A percentile compares a stretch with the other conserved stretches of the same genome.
Conservation (phyloP, 2,888 invertebrate genomes). For the Onthophagus sagittarius region DNA sequence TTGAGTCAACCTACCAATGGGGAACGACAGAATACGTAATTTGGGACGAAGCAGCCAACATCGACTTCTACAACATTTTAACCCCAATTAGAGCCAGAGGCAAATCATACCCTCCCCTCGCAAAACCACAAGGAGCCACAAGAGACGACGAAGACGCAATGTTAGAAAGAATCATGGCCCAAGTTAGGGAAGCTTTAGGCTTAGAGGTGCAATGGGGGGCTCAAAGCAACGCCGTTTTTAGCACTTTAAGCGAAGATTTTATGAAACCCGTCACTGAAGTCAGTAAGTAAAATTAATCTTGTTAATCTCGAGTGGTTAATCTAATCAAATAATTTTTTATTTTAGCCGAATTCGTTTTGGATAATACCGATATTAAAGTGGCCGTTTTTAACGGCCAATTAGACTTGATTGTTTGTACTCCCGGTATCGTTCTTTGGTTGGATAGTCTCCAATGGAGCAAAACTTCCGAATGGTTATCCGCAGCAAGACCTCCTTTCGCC, state of each 20-base stretch:
- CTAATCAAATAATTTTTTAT: slow-evolving; percentile 8
- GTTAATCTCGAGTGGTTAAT: not conserved
- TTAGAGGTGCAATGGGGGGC: slow-evolving; percentile 69
- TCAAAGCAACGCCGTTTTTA: slow-evolving; percentile 59
- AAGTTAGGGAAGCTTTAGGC: slow-evolving; percentile 61
- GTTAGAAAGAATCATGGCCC: slow-evolving; percentile 62
- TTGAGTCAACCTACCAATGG: slow-evolving; percentile 51
- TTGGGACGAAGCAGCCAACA: slow-evolving; percentile 56
- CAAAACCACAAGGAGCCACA: slow-evolving; percentile 14
- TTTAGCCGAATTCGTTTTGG: slow-evolving; percentile 65
- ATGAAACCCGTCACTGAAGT: slow-evolving; percentile 73
- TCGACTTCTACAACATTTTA: slow-evolving; percentile 82
- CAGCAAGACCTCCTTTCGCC: slow-evolving; percentile 56
- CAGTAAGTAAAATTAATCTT: slow-evolving; percentile 56
- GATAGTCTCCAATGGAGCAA: slow-evolving; percentile 64
- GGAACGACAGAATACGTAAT: slow-evolving; percentile 61
- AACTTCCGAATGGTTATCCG: slow-evolving; percentile 55
- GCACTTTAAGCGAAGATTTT: slow-evolving; percentile 61
- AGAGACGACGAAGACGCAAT: slow-evolving; percentile 40
- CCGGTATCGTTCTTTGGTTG: slow-evolving; percentile 63
- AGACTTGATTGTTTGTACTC: slow-evolving; percentile 79
- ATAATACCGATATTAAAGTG: slow-evolving; percentile 63
- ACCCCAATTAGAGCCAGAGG: slow-evolving; percentile 43
- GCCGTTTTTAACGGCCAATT: slow-evolving; percentile 74
- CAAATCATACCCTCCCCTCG: slow-evolving; percentile 7